phyloP scores from a whole-genome alignment of 2,113 vertebrate genomes.

The Chinchilla lanigera region DNA sequence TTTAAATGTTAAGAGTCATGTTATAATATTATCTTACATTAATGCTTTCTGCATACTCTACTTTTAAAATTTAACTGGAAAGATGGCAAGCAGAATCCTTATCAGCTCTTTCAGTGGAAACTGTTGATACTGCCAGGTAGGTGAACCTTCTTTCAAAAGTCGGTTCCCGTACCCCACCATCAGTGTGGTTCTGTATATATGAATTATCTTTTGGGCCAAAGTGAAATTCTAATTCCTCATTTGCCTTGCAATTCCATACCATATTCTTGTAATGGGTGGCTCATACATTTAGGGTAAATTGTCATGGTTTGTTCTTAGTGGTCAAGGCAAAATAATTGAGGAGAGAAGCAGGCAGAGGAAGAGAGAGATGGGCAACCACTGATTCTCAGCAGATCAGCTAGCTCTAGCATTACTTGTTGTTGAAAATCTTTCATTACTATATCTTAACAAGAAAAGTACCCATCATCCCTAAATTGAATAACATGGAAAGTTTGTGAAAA shows the following conservation, averaged over 20 bases:
- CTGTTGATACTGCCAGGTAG: not conserved
- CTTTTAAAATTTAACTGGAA: not conserved
- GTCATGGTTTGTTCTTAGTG: not conserved
- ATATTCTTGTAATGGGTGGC: not conserved
- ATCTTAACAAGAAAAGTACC: not conserved
- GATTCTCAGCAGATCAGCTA: not conserved
- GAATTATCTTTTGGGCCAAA: not conserved
- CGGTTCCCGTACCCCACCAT: not conserved
- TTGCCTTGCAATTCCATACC: not conserved
- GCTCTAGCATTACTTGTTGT: not conserved
- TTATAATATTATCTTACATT: not conserved
- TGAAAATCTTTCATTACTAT: not conserved
- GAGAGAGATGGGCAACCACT: fast-evolving
- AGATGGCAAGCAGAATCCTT: not conserved
- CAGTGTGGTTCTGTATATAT: not conserved
- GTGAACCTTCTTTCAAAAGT: not conserved
- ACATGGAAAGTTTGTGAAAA: not conserved
- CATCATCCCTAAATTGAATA: not conserved
- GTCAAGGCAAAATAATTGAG: not conserved
- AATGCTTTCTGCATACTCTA: not conserved
- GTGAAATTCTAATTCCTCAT: not conserved
- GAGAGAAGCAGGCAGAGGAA: not conserved
- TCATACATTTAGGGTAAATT: not conserved
- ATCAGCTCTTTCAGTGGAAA: not conserved
- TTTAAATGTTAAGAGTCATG: not conserved